phyloP scores from a whole-genome alignment of 2,888 invertebrate genomes.

The Agrypnus murinus region DNA sequence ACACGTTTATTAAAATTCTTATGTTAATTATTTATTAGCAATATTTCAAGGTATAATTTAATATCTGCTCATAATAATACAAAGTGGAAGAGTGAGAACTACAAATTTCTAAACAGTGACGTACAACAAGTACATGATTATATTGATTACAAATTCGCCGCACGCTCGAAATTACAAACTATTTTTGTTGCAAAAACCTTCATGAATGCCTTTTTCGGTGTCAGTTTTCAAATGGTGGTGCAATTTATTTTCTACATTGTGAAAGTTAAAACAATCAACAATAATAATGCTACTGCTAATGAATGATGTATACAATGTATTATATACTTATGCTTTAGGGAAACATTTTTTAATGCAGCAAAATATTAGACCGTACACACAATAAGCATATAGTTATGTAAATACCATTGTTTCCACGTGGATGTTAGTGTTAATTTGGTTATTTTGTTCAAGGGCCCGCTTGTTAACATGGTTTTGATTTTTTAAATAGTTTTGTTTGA shows the following conservation, averaged over 20 bases:
- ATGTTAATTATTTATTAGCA: conserved; percentile 12
- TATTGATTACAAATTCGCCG: neutral
- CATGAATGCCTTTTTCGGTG: neutral
- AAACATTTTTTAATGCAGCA: neutral
- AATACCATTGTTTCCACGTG: conserved; percentile 17
- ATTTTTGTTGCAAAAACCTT: conserved; percentile 7
- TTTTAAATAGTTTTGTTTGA: neutral
- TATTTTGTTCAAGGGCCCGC: neutral
- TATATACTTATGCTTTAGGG: neutral
- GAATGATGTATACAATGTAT: neutral
- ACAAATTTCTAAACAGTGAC: neutral
- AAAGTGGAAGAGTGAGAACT: too few species aligned
- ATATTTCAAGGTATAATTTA: neutral
- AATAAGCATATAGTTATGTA: conserved; percentile 16
- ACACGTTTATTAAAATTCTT: conserved; percentile 5
- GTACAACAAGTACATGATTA: neutral
- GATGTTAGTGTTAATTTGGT: conserved; percentile 20
- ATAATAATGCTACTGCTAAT: neutral
- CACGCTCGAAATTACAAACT: neutral
- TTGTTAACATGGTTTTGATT: neutral
- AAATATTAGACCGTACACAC: neutral
- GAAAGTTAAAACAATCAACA: neutral
- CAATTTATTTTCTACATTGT: neutral
- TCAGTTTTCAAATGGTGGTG: too few species aligned
- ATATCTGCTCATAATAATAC: neutral